A percentile compares a stretch with the other conserved stretches of the same genome.
These are phyloP conservation scores for Drosophila acutilabella DNA, from an alignment of 2,888 invertebrate species.

Conservation along the genomic window DNA sequence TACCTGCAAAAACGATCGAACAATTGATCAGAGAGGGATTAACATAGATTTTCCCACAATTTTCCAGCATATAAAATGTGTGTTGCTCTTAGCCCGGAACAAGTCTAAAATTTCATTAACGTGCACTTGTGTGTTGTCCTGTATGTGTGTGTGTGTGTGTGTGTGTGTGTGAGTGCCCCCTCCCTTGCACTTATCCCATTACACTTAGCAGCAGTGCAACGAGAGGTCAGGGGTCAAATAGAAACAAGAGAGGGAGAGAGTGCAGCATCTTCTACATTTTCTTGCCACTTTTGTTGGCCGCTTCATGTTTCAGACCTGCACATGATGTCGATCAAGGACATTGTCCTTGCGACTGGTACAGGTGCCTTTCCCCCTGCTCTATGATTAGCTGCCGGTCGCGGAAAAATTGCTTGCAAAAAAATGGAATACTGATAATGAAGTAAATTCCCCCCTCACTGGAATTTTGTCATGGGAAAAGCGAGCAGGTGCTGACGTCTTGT, in stretches of 20 bases:
- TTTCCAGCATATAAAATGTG: slow-evolving; percentile 42
- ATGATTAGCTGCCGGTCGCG: slow-evolving; percentile 37
- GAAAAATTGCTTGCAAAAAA: slow-evolving; percentile 36
- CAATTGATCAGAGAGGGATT: slow-evolving; percentile 70
- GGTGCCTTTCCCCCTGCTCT: slow-evolving; percentile 34
- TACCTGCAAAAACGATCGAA: slow-evolving; percentile 68
- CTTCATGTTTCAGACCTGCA: slow-evolving; percentile 61
- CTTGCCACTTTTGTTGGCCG: slow-evolving; percentile 53
- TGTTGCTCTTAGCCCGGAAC: slow-evolving; percentile 54
- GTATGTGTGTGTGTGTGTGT: slow-evolving; percentile 12
- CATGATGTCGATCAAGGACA: slow-evolving; percentile 46
- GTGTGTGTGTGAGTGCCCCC: slow-evolving; percentile 43
- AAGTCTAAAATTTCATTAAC: slow-evolving; percentile 78
- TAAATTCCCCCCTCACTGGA: not conserved
- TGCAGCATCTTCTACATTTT: slow-evolving; percentile 7
- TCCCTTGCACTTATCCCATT: slow-evolving; percentile 70
- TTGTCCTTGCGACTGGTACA: slow-evolving; percentile 52
- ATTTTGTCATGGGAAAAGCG: slow-evolving; percentile 76
- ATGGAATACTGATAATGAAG: not conserved
- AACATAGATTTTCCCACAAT: slow-evolving; percentile 78
- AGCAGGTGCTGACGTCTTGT: slow-evolving; percentile 71
- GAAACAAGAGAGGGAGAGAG: not conserved
- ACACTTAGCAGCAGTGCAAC: slow-evolving; percentile 55
- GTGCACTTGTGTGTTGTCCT: slow-evolving; percentile 40
- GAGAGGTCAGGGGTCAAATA: slow-evolving; percentile 19